These are phyloP conservation scores for Brachyhypopomus occidentalis DNA, from an alignment of 2,113 vertebrate species.

Conservation along the genomic window DNA sequence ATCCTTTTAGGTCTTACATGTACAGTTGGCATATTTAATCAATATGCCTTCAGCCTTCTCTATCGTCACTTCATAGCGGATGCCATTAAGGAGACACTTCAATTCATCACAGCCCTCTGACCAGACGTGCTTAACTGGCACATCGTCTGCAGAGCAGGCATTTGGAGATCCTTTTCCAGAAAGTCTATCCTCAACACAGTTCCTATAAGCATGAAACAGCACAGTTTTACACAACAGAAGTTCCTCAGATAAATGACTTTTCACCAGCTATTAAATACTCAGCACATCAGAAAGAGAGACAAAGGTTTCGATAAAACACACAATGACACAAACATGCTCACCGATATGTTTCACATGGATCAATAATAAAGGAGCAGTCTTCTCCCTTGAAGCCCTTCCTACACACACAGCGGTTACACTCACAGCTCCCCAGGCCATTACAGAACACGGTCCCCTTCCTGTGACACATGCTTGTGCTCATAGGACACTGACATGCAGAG, in stretches of 20 bases:
- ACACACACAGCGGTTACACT: slow-evolving; percentile 74
- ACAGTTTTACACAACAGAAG: not conserved
- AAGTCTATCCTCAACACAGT: not conserved
- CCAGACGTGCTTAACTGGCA: accelerated
- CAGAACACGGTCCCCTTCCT: slow-evolving; percentile 50
- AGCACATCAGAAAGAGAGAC: not conserved
- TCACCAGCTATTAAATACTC: not conserved
- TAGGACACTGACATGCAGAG: slow-evolving; percentile 69
- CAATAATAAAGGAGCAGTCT: slow-evolving; percentile 63
- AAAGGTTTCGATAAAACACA: not conserved
- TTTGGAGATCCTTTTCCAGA: accelerated
- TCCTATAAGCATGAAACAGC: slow-evolving; percentile 17
- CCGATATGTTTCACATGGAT: slow-evolving; percentile 60
- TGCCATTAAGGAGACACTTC: not conserved
- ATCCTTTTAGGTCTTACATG: slow-evolving; percentile 38
- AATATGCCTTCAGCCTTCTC: not conserved
- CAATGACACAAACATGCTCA: slow-evolving; percentile 47
- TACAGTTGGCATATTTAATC: slow-evolving; percentile 31
- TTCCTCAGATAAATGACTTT: not conserved
- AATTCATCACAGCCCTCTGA: not conserved
- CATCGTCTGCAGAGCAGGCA: not conserved
- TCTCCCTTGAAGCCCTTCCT: slow-evolving; percentile 59
- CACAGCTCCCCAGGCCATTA: slow-evolving; percentile 68
- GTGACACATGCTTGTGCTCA: slow-evolving; percentile 53
- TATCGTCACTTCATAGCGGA: slow-evolving; percentile 37